Base-by-base conservation (phyloP, 2,797 vertebrate species). In the Siniperca undulata region DNA sequence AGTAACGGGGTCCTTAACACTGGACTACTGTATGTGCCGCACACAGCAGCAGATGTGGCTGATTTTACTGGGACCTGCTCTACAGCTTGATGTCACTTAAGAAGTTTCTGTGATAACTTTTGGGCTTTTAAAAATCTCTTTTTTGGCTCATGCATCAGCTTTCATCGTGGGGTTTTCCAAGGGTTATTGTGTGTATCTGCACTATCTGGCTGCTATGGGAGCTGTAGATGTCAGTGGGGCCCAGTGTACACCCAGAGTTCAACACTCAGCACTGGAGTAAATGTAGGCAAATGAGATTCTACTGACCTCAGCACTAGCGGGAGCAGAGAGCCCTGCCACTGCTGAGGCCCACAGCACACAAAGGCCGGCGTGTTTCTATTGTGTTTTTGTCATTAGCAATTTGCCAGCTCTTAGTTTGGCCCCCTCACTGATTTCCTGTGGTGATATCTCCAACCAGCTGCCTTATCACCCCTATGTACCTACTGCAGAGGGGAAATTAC, bases 381-480 rank as follows among this genome's bases (percentile, higher is more conserved):
- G 89, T 91, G 91, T 77, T 88, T 90, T 90, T 88, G 87, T 91
- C 92, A 86, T 88, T 86, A 90, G 83, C 87, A 83, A 70, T 92
- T 91, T 89, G 74, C 81, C 90, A 82, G 84, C 82, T 89, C 77
- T 78, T 76, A 70, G 46, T 88, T 82, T 81, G 77, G 76, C 85
- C 82, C 70, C 46, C 60, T 79, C 40, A 12, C 86, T 87, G 86
- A 88, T 88, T 93, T 93, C 88, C 90, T 91, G 79, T 77, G 70
- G 74, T 9, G 74, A 89, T 87, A 86, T 91, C 79, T 84, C 82
- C 34, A 67, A 78, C 64, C 74, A 74, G 82, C 76, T 4, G 78
- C 84, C 78, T 88, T 91, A 91, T 88, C 88, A 34, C 27, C 68
- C 62, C 38, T 2, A 7, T 58, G 46, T 81, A 81, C 70, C 72